Evolutionary conservation across 1,140 invertebrate species (phyloP), one percentile per base, ranked within the genome.

Genomic region (Oryctes rhinoceros): DNA sequence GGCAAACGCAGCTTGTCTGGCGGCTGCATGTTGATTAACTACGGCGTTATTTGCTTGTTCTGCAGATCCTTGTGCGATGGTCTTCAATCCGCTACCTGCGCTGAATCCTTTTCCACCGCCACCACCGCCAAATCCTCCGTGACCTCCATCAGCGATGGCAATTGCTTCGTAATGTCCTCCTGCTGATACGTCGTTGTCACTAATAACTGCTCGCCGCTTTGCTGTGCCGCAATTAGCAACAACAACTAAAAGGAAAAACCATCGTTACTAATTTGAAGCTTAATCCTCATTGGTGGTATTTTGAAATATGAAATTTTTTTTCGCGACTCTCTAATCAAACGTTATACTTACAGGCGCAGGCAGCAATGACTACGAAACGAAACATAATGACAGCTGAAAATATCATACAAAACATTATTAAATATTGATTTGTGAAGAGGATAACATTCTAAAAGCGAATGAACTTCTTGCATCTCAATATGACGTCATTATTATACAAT

Each of bases 321-420:
- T n/a, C n/a, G n/a, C n/a, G n/a, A n/a, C n/a, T n/a, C n/a, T n/a
- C n/a, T n/a, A n/a, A n/a, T n/a, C n/a, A n/a, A n/a, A n/a, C n/a
- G n/a, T n/a, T n/a, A 53, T 78, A 78, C 76, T 78, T 78, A 78
- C 76, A 78, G 76, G 76, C 76, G 76, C 76, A 78, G 59, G 76
- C 76, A 35, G 48, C 49, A 78, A 78, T 37, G 49, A 78, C 49
- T 18, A 78, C 30, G 20, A 37, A 78, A 48, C 49, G 47, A 13
- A 78, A 62, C 76, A 78, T 78, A 24, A 47, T 48, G 3, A 49
- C n/a, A 39, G 75, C 39, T 76, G 20, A 49, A 76, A 47, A 49
- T 39, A 47, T 47, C 13, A 59, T 4, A 76, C 7, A 47, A 76
- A 76, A 18, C 30, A 76, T 20, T 47, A 76, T 76, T 76, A 76